A percentile compares a stretch with the other conserved stretches of the same genome.
phyloP scores from a whole-genome alignment of 2,888 invertebrate species.

The Lasioglossum malachurum region DNA sequence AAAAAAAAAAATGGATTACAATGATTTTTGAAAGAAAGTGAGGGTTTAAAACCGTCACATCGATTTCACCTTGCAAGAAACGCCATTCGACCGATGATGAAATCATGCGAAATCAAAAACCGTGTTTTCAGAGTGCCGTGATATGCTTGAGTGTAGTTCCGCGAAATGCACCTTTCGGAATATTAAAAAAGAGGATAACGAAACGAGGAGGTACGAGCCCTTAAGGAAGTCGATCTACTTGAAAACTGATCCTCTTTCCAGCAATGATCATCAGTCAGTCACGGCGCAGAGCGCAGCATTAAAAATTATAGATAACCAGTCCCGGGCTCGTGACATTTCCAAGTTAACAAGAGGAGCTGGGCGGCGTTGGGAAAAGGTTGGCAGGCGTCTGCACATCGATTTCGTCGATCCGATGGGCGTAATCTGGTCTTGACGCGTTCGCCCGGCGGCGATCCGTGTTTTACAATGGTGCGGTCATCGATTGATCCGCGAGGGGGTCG shows the following conservation, averaged over 20 bases:
- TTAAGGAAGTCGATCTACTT: neutral
- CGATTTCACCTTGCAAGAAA: too few species aligned
- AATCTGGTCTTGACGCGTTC: constrained; percentile 44
- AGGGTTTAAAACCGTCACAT: neutral
- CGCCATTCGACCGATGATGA: too few species aligned
- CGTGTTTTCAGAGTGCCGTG: neutral
- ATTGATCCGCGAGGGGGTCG: constrained; percentile 49
- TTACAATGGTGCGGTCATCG: constrained; percentile 62
- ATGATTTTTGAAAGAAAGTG: neutral
- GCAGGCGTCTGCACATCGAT: constrained; percentile 58
- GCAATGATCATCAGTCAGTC: neutral
- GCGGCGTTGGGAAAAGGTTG: neutral
- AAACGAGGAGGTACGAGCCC: neutral
- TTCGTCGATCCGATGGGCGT: constrained; percentile 56
- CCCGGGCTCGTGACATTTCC: neutral
- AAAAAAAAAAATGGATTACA: neutral
- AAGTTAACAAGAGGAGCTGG: neutral
- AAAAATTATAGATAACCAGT: constrained; percentile 25
- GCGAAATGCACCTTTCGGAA: neutral
- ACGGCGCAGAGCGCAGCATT: neutral
- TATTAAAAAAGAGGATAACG: neutral
- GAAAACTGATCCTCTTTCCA: neutral
- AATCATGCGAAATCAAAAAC: neutral
- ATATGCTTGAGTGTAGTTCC: neutral
- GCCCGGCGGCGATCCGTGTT: constrained; percentile 47